Evolutionary conservation across 2,888 invertebrate genomes (phyloP).

Genomic region (Rhagophthalmus giganteus): DNA sequence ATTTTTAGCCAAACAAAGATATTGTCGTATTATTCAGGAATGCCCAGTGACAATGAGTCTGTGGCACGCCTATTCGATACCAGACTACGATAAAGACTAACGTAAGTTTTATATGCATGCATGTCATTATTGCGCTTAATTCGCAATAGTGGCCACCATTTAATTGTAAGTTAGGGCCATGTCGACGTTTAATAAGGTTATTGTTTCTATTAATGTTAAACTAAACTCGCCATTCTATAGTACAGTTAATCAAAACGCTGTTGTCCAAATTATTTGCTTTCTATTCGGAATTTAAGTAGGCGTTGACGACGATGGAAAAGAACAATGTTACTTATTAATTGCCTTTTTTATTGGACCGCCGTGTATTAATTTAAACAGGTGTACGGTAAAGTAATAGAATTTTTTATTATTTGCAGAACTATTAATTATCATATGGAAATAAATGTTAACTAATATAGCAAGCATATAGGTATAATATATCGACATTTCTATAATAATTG

Average conservation of each 20-base stretch:
- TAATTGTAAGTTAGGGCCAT: not conserved
- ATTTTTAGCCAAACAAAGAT: slow-evolving; percentile 44
- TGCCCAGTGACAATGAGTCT: slow-evolving; percentile 53
- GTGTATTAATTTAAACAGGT: slow-evolving; percentile 25
- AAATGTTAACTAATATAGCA: slow-evolving; percentile 8
- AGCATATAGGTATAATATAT: no score
- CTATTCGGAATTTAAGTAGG: slow-evolving; percentile 21
- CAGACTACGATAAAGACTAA: slow-evolving; percentile 51
- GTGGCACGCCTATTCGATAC: slow-evolving; percentile 52
- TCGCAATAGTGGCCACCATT: slow-evolving; percentile 3
- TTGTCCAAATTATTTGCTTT: slow-evolving; percentile 18
- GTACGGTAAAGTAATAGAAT: slow-evolving; percentile 10
- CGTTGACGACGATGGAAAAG: slow-evolving; percentile 21
- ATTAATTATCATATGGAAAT: slow-evolving; percentile 10
- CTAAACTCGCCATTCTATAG: no score
- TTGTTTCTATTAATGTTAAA: no score
- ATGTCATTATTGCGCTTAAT: slow-evolving; percentile 47
- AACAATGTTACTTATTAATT: slow-evolving; percentile 31
- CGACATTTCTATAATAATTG: no score
- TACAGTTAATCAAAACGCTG: slow-evolving; percentile 21
- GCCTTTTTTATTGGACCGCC: slow-evolving; percentile 17
- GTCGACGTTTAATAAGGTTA: no score
- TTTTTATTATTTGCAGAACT: slow-evolving; percentile 21
- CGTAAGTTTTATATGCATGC: slow-evolving; percentile 52
- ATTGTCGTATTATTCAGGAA: slow-evolving; percentile 54